phyloP scores from a whole-genome alignment of 2,797 vertebrate species.

The Hydrocynus forskahlii region DNA sequence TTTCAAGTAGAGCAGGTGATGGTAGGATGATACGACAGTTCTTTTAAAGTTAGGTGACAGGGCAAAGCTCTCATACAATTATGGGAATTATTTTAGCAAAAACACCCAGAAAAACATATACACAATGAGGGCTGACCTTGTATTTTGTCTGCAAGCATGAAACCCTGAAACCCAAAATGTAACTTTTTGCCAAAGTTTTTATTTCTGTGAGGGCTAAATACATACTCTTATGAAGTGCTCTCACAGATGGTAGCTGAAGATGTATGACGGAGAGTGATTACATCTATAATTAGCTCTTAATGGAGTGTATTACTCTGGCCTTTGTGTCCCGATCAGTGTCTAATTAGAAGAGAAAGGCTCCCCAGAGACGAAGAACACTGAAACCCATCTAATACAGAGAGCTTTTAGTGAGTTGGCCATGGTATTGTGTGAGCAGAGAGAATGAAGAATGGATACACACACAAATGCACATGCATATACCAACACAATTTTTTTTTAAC shows the following conservation, averaged over 20 bases:
- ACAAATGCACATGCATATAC: slow-evolving; percentile 21
- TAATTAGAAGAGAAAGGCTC: slow-evolving; percentile 14
- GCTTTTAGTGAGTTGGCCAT: background rate
- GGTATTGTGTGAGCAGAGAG: slow-evolving; percentile 30
- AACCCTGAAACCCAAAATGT: background rate
- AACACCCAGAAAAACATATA: no score
- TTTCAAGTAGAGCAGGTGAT: background rate
- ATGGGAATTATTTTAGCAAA: background rate
- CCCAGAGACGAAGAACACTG: slow-evolving; percentile 27
- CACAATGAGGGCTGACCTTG: no score
- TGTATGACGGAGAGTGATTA: slow-evolving; percentile 22
- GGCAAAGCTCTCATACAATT: background rate
- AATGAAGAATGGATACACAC: slow-evolving; percentile 28
- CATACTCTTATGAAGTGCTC: background rate
- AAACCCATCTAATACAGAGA: slow-evolving; percentile 11
- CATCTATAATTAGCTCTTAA: slow-evolving; percentile 43
- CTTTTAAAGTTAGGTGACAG: background rate
- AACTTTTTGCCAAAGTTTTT: background rate
- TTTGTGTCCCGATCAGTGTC: slow-evolving; percentile 19
- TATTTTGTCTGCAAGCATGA: background rate
- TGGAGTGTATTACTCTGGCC: slow-evolving; percentile 32
- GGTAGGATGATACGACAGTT: background rate
- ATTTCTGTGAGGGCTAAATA: background rate
- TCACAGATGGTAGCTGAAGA: background rate
- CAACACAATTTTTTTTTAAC: slow-evolving; percentile 31